Evolutionary conservation across 1,140 invertebrate species (phyloP).

Genomic region (Ostrea edulis): DNA sequence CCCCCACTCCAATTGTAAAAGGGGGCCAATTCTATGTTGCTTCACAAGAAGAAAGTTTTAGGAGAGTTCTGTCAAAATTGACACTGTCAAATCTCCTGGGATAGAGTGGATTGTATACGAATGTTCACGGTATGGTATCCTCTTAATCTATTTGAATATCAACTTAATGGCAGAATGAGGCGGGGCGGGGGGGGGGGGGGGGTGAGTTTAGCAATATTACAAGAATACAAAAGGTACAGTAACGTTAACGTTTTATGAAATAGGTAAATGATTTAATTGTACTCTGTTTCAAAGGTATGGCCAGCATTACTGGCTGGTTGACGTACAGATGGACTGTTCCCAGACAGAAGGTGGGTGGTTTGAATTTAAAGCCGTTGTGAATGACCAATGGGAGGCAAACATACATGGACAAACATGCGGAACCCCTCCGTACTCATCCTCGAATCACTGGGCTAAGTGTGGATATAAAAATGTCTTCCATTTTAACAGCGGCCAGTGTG

Average conservation of each 20-base stretch:
- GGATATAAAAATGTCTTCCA: slow-evolving; percentile 79
- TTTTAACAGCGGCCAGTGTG: slow-evolving; percentile 73
- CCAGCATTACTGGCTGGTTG: slow-evolving; percentile 81
- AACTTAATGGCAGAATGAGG: background rate
- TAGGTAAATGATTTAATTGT: background rate
- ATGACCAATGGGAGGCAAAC: slow-evolving; percentile 72
- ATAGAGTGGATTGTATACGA: no score
- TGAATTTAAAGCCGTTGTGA: slow-evolving; percentile 78
- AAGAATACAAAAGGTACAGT: background rate
- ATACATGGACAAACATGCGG: slow-evolving; percentile 59
- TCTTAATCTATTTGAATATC: no score
- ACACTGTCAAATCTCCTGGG: no score
- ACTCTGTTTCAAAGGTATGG: slow-evolving; percentile 69
- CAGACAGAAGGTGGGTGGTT: slow-evolving; percentile 80
- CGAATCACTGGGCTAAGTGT: slow-evolving; percentile 80
- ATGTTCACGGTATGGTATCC: no score
- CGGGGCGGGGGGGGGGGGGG: no score
- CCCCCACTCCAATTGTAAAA: no score
- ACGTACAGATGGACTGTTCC: slow-evolving; percentile 80
- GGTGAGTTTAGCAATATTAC: background rate
- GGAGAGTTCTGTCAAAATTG: no score
- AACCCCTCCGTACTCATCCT: slow-evolving; percentile 74
- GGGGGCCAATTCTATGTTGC: no score
- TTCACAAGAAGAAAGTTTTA: no score
- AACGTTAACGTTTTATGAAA: background rate